phyloP scores from a whole-genome alignment of 1,140 invertebrate genomes.

The Monomorium pharaonis region DNA sequence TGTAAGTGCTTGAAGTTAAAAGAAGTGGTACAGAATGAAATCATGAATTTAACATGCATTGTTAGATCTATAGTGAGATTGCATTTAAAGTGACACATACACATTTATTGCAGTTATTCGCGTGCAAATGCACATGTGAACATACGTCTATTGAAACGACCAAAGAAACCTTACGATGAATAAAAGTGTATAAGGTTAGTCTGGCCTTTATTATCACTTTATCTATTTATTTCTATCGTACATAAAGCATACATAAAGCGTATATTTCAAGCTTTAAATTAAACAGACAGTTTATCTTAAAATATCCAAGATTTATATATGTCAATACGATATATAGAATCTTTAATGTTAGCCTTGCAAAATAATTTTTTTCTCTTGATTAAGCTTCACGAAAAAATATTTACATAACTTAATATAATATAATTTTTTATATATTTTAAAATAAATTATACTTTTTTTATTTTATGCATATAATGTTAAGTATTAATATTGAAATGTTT shows the following conservation, averaged over 20 bases:
- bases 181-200: neutral
- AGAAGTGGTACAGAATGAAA: slow-evolving; percentile 4
- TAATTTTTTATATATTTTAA: too few relatives aligned
- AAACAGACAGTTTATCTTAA: neutral
- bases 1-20: neutral
- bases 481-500: neutral
- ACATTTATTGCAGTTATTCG: neutral
- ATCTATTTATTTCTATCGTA: neutral
- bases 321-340: neutral
- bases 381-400: neutral
- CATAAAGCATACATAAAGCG: neutral
- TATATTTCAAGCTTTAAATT: neutral
- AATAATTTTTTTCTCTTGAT: neutral
- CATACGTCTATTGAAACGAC: neutral
- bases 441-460: neutral
- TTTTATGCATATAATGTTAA: neutral
- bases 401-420: neutral
- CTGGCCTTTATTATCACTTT: slow-evolving; percentile 26
- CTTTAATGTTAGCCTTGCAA: neutral
- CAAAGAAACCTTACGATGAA: slow-evolving; percentile 64
- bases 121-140: neutral
- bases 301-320: neutral
- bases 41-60: neutral
- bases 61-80: neutral
- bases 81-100: neutral